Evolutionary conservation across 1,140 invertebrate genomes (phyloP), one percentile per base, ranked within the genome.

Genomic region (Euura saliciscinereae): DNA sequence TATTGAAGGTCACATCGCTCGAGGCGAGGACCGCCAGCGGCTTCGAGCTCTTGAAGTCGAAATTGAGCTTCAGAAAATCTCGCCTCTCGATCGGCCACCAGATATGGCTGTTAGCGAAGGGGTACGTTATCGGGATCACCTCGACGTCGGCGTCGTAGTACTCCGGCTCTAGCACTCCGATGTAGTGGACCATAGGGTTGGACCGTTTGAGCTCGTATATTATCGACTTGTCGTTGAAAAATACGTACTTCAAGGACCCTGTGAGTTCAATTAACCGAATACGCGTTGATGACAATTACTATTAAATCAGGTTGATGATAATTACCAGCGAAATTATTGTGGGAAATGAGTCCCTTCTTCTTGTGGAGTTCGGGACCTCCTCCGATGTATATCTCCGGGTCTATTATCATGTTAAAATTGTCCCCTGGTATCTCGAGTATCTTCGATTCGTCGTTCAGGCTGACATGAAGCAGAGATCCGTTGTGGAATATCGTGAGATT

Each of bases 361-460:
- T 95, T 95, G 78, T 94, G 89, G 43, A 94, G 83, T 77, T 94
- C 93, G 2, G 94, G 93, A 10, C 94, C 94, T 51, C 95, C 95
- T 10, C 96, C 96, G 75, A 98, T 94, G 80, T 97, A 97, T 76
- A 97, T 95, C 83, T 96, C 94, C 4, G 97, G 96, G 88, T 98
- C 96, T 66, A 98, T 95, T 75, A 96, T 95, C 72, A 98, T 89
- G 82, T 96, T 92, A 76, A 92, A 91, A 76, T 92, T 91, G 13
- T 90, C 88, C 3, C 93, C 93, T 0, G 92, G 91, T 44, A 97
- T 89, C 77, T 93, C 90, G 66, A 95, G 89, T 1, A 89, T 84
- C 76, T 92, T 90, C 2, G 87, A 89, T 73, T 94, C 91, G 4
- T 92, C 89, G 82, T 97, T 94, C 6, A 98, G 86, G 73, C 92